Evolutionary conservation across 30 jellyfish, hydroid and myxozoan species (phyloP), one percentile per base, ranked within the genome.

Genomic region (Aurelia sp.): DNA sequence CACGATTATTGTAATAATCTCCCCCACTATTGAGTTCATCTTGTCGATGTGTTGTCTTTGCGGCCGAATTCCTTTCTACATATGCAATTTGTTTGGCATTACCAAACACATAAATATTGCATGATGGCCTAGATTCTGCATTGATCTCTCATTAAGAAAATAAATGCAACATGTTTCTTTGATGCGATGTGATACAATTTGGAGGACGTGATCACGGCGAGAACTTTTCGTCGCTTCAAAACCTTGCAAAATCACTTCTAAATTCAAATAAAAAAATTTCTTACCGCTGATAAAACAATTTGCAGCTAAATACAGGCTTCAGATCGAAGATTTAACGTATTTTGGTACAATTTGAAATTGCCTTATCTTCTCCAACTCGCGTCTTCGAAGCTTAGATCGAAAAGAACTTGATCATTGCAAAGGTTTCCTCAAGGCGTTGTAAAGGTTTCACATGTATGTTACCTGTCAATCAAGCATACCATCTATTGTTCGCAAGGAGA

Each of bases 381-480:
- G 73, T 60, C 89, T 78, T 78, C 63, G 80, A 63, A 77, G 67
- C 59, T 58, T 79, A 77, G 63, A 13, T 19, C 57, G 70, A 78
- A 78, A 78, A 78, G 89, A 63, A 35, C 80, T 63, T 44, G 41
- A 44, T 12, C 55, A 44, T 30, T 50, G 50, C 71, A 72, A 72
- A 33, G 74, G 93, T 57, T 84, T 84, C 93, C 93, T 84, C 67
- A 72, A 84, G 93, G 93, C 93, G 93, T 84, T 84, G 84, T 67
- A 84, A 84, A 70, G 93, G 92, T 69, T 82, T 82, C 92, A 82
- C 92, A 68, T 84, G 88, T 73, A 84, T 84, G 77, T 63, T 70
- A 74, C 71, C 93, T 84, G 93, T 76, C 93, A 84, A 84, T 84
- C 93, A 84, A 58, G 88, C 93, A 84, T 84, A 84, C 93, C 93